Percentiles rank a stretch among this genome's conserved stretches.
Evolutionary conservation across 2,113 vertebrate genomes (phyloP).

Genomic region (Crotalus horridus): DNA sequence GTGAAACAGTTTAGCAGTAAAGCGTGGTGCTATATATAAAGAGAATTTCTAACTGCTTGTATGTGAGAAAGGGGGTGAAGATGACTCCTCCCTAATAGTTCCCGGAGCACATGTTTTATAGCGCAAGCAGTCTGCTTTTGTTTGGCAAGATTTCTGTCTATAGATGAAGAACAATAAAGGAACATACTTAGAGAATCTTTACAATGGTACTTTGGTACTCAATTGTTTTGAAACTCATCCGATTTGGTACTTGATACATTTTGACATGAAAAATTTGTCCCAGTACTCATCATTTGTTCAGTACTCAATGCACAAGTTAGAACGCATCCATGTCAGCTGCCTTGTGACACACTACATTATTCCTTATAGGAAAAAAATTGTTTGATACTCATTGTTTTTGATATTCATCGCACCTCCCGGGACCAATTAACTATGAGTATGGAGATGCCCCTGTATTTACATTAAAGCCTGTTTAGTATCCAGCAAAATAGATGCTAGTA

Average conservation of each 20-base stretch:
- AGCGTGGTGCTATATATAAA: no score
- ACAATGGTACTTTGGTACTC: background rate
- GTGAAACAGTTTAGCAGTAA: no score
- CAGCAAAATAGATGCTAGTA: no score
- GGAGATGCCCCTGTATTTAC: background rate
- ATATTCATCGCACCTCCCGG: background rate
- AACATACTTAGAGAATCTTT: background rate
- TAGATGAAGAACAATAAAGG: background rate
- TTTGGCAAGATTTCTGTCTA: background rate
- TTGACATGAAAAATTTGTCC: background rate
- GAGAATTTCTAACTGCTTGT: background rate
- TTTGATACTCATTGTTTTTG: background rate
- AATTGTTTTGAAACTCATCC: background rate
- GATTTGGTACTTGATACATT: rapidly evolving
- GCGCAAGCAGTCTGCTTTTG: background rate
- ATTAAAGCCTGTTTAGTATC: no score
- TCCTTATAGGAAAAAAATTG: background rate
- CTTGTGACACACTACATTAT: background rate
- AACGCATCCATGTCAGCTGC: background rate
- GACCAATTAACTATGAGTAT: background rate
- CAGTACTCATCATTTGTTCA: background rate
- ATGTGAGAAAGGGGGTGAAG: background rate
- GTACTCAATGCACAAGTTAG: background rate
- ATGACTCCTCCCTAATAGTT: background rate
- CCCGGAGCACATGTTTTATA: background rate